phyloP scores from a whole-genome alignment of 2,797 vertebrate species.

The Diglossa cyanea region DNA sequence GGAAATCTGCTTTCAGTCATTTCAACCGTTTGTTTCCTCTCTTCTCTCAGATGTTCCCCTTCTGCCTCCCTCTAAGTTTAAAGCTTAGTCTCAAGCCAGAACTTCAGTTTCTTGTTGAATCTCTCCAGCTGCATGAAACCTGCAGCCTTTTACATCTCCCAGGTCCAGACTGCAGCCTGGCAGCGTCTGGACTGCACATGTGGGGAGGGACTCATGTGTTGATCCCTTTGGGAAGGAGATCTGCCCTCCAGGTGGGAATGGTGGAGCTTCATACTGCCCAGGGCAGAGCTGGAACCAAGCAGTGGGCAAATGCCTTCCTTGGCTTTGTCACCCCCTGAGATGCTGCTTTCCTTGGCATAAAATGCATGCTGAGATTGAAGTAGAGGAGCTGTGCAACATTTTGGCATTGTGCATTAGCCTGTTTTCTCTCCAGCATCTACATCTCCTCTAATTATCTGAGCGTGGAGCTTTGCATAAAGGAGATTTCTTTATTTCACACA shows the following conservation, averaged over 20 bases:
- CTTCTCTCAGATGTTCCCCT: not conserved
- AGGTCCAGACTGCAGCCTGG: not conserved
- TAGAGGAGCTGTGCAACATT: not conserved
- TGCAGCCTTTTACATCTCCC: not conserved
- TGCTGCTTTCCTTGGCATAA: not conserved
- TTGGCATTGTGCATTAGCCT: not conserved
- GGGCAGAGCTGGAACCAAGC: not conserved
- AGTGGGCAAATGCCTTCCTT: not conserved
- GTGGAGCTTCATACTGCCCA: not conserved
- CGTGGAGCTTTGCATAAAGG: not conserved
- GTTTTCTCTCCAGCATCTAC: not conserved
- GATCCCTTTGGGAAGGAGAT: not conserved
- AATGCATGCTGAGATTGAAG: not conserved
- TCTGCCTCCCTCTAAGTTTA: not conserved
- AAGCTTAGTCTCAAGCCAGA: not conserved
- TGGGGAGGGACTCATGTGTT: not conserved
- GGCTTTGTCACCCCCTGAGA: not conserved
- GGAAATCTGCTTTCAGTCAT: not conserved
- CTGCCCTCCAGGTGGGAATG: not conserved
- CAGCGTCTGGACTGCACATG: not conserved
- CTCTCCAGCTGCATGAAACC: not conserved
- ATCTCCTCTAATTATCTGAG: not conserved
- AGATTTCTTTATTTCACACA: not conserved
- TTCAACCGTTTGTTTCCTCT: not conserved
- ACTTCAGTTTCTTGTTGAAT: not conserved